These are phyloP conservation scores for Tolypeutes matacus DNA, from an alignment of 2,797 vertebrate species.

Conservation along the genomic window DNA sequence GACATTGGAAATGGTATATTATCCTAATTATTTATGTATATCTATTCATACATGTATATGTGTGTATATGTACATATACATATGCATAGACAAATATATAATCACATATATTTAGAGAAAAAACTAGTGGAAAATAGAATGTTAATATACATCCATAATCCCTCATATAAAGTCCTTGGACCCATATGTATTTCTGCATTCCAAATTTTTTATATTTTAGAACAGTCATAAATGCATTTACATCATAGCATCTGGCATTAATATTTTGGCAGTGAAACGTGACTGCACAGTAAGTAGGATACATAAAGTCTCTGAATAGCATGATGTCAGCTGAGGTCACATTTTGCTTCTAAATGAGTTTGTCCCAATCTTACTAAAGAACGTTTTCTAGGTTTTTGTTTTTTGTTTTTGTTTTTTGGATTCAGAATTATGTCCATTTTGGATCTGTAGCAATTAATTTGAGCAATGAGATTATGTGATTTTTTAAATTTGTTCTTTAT, in stretches of 20 bases:
- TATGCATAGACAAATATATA: no score
- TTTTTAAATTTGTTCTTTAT: background rate
- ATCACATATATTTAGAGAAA: background rate
- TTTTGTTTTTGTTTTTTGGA: background rate
- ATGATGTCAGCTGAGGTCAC: background rate
- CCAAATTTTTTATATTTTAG: constrained; percentile 33
- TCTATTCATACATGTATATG: background rate
- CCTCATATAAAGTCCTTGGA: background rate
- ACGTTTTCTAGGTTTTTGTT: background rate
- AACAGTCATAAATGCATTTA: background rate
- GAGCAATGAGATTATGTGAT: background rate
- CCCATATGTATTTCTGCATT: constrained; percentile 45
- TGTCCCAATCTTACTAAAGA: constrained; percentile 6
- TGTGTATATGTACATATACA: no score
- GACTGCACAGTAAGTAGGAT: background rate
- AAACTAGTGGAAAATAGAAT: constrained; percentile 6
- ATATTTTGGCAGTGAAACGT: constrained; percentile 27
- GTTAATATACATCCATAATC: background rate
- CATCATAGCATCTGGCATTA: background rate
- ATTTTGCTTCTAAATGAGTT: constrained; percentile 13
- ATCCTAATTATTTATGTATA: background rate
- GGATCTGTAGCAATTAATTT: background rate
- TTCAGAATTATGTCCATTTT: constrained; percentile 26
- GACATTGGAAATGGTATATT: constrained; percentile 29
- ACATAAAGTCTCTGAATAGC: background rate